A percentile compares a stretch with the other conserved stretches of the same genome.
Conservation (phyloP, 1,140 invertebrate genomes). For the Aphelinus certus region DNA sequence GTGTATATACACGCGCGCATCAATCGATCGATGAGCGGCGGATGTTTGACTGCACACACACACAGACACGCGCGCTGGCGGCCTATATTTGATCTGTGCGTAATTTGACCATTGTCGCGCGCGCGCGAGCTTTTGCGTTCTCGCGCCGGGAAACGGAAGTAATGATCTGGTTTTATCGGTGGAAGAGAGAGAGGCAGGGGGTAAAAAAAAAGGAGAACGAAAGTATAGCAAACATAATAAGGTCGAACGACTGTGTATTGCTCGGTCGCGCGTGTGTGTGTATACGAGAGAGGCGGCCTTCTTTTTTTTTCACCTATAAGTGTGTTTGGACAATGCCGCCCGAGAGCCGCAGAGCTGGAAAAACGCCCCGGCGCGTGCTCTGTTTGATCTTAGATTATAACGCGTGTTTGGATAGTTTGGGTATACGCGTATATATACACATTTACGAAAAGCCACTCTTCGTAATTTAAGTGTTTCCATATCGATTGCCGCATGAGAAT, state of each 20-base stretch:
- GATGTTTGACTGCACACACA: conserved; percentile 16
- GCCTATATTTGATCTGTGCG: conserved; percentile 24
- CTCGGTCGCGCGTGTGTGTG: neutral
- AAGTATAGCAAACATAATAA: conserved; percentile 14
- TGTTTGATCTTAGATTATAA: conserved; percentile 40
- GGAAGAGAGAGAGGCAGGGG: neutral
- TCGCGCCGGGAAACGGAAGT: conserved; percentile 4
- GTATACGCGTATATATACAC: no score
- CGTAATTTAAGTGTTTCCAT: neutral
- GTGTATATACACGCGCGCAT: no score
- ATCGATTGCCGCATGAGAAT: no score
- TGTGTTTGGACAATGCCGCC: no score
- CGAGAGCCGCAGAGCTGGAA: no score
- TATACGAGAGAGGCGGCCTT: no score
- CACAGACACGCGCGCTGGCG: neutral
- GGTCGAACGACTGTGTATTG: conserved; percentile 6
- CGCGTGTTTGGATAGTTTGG: conserved; percentile 13
- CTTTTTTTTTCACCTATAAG: no score
- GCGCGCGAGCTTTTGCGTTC: neutral
- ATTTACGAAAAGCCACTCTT: neutral
- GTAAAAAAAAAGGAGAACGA: neutral
- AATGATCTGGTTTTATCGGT: conserved; percentile 20
- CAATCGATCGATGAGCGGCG: neutral
- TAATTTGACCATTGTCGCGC: conserved; percentile 29
- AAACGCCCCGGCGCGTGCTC: neutral